Percentiles rank a stretch among this genome's conserved stretches.
phyloP scores from a whole-genome alignment of 2,797 vertebrate species.

The Crocidura indochinensis region DNA sequence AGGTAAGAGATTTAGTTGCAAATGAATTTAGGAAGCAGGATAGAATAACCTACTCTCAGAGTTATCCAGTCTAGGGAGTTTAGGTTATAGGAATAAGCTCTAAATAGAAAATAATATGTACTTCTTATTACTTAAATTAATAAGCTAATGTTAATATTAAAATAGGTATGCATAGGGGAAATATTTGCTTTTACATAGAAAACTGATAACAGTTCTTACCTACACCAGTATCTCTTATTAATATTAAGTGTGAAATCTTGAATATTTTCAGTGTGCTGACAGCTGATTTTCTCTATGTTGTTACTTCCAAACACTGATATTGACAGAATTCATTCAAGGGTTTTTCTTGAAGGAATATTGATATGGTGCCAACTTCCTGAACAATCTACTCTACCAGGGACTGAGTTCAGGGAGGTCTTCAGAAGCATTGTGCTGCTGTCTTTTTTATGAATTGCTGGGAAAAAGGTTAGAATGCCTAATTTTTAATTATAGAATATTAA shows the following conservation, averaged over 20 bases:
- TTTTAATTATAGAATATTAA: neutral
- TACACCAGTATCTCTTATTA: neutral
- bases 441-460: neutral
- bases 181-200: constrained; percentile 31
- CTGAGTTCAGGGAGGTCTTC: neutral
- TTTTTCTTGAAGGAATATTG: neutral
- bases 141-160: constrained; percentile 54
- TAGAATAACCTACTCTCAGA: neutral
- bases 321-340: constrained; percentile 1
- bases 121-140: neutral
- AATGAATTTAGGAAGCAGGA: neutral
- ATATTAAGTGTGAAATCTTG: neutral
- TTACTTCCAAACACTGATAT: neutral
- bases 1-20: neutral
- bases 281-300: neutral
- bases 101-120: constrained; percentile 21
- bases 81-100: neutral
- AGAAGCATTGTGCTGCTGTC: neutral
- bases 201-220: neutral
- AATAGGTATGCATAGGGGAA: neutral
- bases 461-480: constrained; percentile 22
- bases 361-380: neutral
- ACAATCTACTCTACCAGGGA: neutral
- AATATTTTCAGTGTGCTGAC: constrained; percentile 43
- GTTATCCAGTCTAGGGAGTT: neutral